These are phyloP conservation scores for Pantelozetes paolii DNA, from an alignment of 2,888 invertebrate species.

Conservation along the genomic window DNA sequence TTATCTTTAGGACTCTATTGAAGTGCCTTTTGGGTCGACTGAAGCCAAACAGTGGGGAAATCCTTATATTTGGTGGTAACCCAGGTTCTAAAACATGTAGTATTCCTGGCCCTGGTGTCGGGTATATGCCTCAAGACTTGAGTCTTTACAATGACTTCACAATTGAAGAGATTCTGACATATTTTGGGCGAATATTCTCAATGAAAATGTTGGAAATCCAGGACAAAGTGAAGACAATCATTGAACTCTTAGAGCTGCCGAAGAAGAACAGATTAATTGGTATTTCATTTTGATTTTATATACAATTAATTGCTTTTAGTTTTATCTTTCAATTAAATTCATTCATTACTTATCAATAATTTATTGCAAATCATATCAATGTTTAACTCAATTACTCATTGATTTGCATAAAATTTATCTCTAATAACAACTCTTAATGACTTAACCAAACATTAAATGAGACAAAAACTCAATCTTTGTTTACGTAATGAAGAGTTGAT, in stretches of 20 bases:
- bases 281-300: background rate
- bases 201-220: constrained; percentile 77
- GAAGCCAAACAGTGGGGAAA: constrained; percentile 76
- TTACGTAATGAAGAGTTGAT: no score
- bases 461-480: no score
- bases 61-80: constrained; percentile 80
- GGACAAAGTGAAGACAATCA: constrained; percentile 74
- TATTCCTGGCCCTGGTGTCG: constrained; percentile 90
- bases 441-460: no score
- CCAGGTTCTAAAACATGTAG: constrained; percentile 82
- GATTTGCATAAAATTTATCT: no score
- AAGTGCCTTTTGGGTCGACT: constrained; percentile 85
- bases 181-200: constrained; percentile 91
- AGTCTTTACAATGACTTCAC: constrained; percentile 62
- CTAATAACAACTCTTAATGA: no score
- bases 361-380: background rate
- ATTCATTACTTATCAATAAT: background rate
- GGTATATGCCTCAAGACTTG: constrained; percentile 80
- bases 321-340: background rate
- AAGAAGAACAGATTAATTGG: constrained; percentile 60
- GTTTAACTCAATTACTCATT: no score
- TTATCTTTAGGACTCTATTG: constrained; percentile 67
- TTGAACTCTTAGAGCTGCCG: constrained; percentile 85
- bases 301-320: background rate
- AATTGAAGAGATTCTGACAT: constrained; percentile 89